A percentile compares a stretch with the other conserved stretches of the same genome.
These are phyloP conservation scores for Paradoxurus hermaphroditus DNA, from an alignment of 2,113 vertebrate genomes.

Conservation along the genomic window DNA sequence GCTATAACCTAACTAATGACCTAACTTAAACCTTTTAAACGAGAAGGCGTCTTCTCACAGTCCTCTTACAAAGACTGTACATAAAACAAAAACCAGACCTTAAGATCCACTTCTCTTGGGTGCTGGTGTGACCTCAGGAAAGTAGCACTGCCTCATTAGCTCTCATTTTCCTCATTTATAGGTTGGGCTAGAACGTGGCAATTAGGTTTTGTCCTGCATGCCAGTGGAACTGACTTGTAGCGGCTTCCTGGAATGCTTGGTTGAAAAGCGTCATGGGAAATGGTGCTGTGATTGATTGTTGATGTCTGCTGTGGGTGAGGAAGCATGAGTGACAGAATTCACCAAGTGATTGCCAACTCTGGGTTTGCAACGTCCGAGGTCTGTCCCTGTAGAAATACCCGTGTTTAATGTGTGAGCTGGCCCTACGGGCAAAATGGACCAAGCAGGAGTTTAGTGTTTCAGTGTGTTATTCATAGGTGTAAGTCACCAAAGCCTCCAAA, in stretches of 20 bases:
- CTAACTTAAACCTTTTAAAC: neutral
- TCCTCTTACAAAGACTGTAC: neutral
- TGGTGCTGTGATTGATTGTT: neutral
- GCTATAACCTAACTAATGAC: neutral
- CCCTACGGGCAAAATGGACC: neutral
- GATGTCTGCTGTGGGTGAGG: neutral
- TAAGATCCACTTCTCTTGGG: neutral
- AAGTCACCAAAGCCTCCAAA: neutral
- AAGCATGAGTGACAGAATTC: neutral
- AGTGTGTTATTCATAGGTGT: neutral
- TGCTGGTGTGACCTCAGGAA: neutral
- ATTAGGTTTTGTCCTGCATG: neutral
- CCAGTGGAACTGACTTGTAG: neutral
- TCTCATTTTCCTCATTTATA: neutral
- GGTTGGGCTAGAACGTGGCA: neutral
- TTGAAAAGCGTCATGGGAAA: neutral
- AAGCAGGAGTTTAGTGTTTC: neutral
- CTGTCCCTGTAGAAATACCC: neutral
- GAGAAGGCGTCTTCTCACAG: neutral
- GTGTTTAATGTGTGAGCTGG: neutral
- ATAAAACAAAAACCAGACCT: neutral
- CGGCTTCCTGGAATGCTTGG: neutral
- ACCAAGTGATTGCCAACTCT: neutral
- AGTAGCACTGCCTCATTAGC: neutral
- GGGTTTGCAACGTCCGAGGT: neutral